These are phyloP conservation scores for Puma concolor DNA, from an alignment of 2,113 vertebrate genomes.

Conservation along the genomic window DNA sequence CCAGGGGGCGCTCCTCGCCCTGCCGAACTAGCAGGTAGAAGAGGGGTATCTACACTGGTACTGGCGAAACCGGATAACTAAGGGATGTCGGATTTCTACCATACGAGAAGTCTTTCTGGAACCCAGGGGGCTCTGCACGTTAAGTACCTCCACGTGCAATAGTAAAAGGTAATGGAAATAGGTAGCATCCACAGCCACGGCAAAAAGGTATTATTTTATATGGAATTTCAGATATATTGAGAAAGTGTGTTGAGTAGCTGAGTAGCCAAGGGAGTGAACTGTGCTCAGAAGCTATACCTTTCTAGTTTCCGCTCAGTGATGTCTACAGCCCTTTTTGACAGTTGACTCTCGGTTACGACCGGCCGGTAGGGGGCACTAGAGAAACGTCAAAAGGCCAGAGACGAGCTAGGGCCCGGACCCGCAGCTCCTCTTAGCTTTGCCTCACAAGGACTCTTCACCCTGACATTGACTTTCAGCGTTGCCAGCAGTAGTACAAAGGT, in stretches of 20 bases:
- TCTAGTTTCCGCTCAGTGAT: not conserved
- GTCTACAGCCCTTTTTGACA: not conserved
- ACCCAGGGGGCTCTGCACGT: not conserved
- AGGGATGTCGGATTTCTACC: not conserved
- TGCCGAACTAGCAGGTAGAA: not conserved
- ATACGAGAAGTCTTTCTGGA: not conserved
- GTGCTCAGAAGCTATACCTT: not conserved
- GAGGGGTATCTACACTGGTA: not conserved
- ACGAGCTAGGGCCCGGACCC: fast-evolving
- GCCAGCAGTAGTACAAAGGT: not conserved
- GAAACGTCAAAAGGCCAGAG: not conserved
- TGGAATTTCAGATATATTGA: not conserved
- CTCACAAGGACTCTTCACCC: not conserved
- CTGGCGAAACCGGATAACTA: not conserved
- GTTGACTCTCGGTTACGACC: not conserved
- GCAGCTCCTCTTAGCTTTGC: not conserved
- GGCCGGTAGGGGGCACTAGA: not conserved
- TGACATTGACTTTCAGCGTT: not conserved
- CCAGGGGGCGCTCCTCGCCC: not conserved
- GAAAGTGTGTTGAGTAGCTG: not conserved
- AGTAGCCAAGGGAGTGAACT: not conserved
- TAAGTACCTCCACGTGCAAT: not conserved
- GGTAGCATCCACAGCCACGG: not conserved
- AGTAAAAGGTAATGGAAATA: constrained; percentile 1
- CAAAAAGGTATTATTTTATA: not conserved